phyloP scores from a whole-genome alignment of 2,888 invertebrate species.

The Sinelater perroti region DNA sequence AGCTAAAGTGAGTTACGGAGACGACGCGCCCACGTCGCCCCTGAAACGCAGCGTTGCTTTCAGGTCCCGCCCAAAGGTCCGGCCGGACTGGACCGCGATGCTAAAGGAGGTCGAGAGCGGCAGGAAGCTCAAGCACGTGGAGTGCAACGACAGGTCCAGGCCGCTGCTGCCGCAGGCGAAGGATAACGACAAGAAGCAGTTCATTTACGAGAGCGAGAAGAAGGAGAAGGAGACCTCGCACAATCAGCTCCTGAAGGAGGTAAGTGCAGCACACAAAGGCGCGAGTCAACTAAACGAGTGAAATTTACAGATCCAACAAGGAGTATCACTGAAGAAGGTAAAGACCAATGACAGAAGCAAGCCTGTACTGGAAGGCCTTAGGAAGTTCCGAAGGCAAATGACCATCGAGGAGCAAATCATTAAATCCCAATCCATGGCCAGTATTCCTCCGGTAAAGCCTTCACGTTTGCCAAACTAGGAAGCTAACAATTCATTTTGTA shows the following conservation, averaged over 20 bases:
- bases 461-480: not conserved
- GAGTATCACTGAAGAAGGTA: slow-evolving; percentile 77
- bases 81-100: slow-evolving; percentile 90
- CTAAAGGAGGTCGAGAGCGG: slow-evolving; percentile 91
- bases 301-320: slow-evolving; percentile 72
- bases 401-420: slow-evolving; percentile 90
- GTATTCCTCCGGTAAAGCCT: slow-evolving; percentile 62
- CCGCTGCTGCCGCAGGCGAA: slow-evolving; percentile 68
- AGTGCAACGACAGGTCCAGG: slow-evolving; percentile 81
- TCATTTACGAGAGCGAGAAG: slow-evolving; percentile 88
- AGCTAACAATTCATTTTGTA: not conserved
- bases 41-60: not conserved
- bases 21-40: not conserved
- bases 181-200: slow-evolving; percentile 73
- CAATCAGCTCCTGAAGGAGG: slow-evolving; percentile 77
- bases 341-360: slow-evolving; percentile 87
- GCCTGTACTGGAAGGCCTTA: slow-evolving; percentile 82
- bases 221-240: slow-evolving; percentile 82
- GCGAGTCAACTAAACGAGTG: no score
- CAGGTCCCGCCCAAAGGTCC: slow-evolving; percentile 75
- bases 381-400: slow-evolving; percentile 88
- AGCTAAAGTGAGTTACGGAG: slow-evolving; percentile 72
- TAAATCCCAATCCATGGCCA: slow-evolving; percentile 78
- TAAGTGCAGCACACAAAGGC: no score
- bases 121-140: slow-evolving; percentile 79